Evolutionary conservation across 2,113 vertebrate genomes (phyloP), one percentile per base, ranked within the genome.

Genomic region (Takifugu bimaculatus): DNA sequence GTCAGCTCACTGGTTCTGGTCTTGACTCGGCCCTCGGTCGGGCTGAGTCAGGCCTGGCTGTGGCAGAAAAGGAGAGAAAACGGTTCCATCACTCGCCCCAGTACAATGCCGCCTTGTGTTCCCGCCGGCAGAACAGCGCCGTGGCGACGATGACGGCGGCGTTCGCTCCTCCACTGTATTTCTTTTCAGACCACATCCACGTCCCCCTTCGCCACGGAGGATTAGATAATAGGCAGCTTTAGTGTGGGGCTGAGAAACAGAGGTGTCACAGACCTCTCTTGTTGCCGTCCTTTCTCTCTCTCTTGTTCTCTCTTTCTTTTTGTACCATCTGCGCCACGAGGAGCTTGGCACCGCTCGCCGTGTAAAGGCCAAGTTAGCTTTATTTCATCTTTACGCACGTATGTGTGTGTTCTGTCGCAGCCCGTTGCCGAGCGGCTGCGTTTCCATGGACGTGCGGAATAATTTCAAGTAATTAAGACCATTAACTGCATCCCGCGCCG

Each of bases 191-290:
- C 74, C 44, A 15, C 61, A 45, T 65, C 79, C 66, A 65, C 60
- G 44, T 70, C 75, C 66, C 63, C 64, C 56, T 42, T 20, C 79
- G 79, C 78, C 72, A 76, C 54, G 69, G 83, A 84, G 68, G 81
- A 83, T 86, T 87, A 86, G 82, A 88, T 89, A 89, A 89, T 85
- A 81, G 84, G 81, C 88, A 88, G 86, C 85, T 88, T 85, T 88
- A 81, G 85, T 86, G 86, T 88, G 81, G n/a, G 88, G 86, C 76
- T 79, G 85, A 79, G 81, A 84, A 60, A 75, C 62, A 88, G 85
- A 88, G 82, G 88, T 87, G 83, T 79, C 84, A 84, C 79, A 84
- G 85, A 84, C 82, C 86, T 85, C 83, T 80, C 72, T 83, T 63
- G 58, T 78, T 73, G 63, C 72, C 53, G 15, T 59, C 50, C 28